Evolutionary conservation across 2,797 vertebrate species (phyloP).

Genomic region (Vireo griseus): DNA sequence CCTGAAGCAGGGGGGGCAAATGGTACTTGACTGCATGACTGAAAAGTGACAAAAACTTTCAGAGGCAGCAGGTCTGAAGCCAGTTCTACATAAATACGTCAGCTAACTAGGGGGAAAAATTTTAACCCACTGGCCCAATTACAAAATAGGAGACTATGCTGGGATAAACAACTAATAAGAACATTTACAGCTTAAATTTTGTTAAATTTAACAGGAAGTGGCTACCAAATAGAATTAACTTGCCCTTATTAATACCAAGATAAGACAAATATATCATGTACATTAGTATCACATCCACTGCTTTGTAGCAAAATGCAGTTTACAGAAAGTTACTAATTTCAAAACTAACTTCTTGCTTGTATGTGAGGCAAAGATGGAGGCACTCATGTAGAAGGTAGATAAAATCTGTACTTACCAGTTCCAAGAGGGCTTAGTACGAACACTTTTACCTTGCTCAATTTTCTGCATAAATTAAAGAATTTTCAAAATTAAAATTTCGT

Average conservation of each 20-base stretch:
- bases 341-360: background rate
- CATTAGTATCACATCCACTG: background rate
- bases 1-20: background rate
- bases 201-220: background rate
- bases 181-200: background rate
- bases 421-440: background rate
- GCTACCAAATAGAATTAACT: background rate
- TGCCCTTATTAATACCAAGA: background rate
- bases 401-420: background rate
- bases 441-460: background rate
- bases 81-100: fast-evolving
- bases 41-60: background rate
- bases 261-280: background rate
- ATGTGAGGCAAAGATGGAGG: background rate
- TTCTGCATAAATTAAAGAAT: background rate
- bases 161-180: background rate
- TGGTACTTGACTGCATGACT: background rate
- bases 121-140: background rate
- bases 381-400: background rate
- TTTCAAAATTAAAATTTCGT: background rate
- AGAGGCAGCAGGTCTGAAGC: background rate
- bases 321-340: background rate
- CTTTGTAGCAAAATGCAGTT: background rate
- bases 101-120: background rate
- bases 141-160: background rate